Percentiles rank a stretch among this genome's conserved stretches.
These are phyloP conservation scores for Drosophila stalkeri DNA, from an alignment of 2,888 invertebrate genomes.

Conservation along the genomic window DNA sequence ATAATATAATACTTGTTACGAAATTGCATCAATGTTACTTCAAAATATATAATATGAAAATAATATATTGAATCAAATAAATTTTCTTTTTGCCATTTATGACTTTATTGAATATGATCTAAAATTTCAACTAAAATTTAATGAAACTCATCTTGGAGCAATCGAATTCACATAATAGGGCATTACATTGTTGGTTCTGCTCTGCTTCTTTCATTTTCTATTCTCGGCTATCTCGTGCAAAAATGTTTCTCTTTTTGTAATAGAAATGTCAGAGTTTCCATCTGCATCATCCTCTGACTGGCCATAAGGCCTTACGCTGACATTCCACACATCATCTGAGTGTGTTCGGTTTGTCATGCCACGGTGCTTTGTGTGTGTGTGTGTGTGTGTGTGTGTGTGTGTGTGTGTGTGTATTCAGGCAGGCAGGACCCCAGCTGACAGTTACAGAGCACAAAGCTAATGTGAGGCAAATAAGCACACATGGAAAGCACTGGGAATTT, in stretches of 20 bases:
- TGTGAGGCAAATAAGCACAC: conserved; percentile 13
- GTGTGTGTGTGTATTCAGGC: conserved; percentile 1
- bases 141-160: neutral
- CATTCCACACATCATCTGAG: conserved; percentile 9
- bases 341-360: conserved; percentile 1
- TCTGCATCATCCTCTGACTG: conserved; percentile 3
- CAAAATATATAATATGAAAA: neutral
- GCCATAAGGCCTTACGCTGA: neutral
- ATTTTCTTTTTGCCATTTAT: neutral
- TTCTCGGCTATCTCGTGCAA: neutral
- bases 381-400: neutral
- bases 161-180: neutral
- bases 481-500: conserved; percentile 13
- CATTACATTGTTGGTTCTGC: neutral
- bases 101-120: neutral
- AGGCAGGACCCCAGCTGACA: conserved; percentile 12
- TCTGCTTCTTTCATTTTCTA: too few species aligned
- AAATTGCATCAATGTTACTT: neutral
- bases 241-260: conserved; percentile 9
- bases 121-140: neutral
- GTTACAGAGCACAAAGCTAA: conserved; percentile 18
- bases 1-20: accelerated
- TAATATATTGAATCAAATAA: too few species aligned
- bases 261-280: conserved; percentile 6
- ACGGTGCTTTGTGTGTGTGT: neutral